Evolutionary conservation across 2,797 vertebrate genomes (phyloP), one percentile per base, ranked within the genome.

Genomic region (Karalla daura): DNA sequence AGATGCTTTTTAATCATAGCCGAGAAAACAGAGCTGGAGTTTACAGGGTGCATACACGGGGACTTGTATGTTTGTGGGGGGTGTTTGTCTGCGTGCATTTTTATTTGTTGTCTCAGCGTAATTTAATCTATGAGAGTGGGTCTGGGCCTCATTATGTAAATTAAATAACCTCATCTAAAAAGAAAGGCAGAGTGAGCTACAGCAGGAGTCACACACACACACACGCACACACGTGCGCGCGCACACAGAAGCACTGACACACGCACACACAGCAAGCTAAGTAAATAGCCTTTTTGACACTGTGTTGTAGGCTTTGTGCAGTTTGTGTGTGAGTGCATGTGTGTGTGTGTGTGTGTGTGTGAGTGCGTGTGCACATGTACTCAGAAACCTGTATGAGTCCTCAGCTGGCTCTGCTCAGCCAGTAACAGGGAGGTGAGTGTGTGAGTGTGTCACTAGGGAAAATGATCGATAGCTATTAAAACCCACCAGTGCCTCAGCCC

Each of bases 401-500:
- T 85, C 83, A 86, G 86, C 81, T 85, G 83, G 75, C 73, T 86
- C 66, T 81, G 66, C 69, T 84, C 74, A 69, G 74, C 80, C 24
- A 63, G 63, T 83, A 90, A 89, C 90, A 91, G 86, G 78, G 75
- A 83, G 78, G 81, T 35, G 70, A 83, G 87, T 84, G 81, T 83
- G 80, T 83, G 76, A 69, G 80, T 81, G 84, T 89, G 81, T 89
- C 84, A 85, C 86, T 53, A 59, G 84, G 85, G 84, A 86, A 54
- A 90, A 93, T 93, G 93, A 94, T 94, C 92, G 86, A 93, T 94
- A 86, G 92, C 89, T 90, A 93, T 94, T 94, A 92, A 91, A 87
- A 89, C 81, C 88, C 87, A 88, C 79, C 84, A 78, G 76, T 84
- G 72, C 69, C 80, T 85, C 69, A 53, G 81, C 78, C 89, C 84